phyloP scores from a whole-genome alignment of 2,888 invertebrate species.

The Stegophylla sp. region DNA sequence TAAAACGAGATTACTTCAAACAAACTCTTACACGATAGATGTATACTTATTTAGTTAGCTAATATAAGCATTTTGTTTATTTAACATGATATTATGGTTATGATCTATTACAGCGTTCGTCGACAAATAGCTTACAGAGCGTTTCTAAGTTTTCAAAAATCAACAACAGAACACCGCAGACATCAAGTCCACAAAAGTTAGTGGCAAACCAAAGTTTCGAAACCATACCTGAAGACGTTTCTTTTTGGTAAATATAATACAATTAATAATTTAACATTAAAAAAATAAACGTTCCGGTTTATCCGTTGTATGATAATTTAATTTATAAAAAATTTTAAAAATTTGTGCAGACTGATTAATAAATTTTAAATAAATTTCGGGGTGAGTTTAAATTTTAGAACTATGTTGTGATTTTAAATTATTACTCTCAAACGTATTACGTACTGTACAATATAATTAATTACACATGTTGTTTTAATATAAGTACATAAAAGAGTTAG shows the following conservation, averaged over 20 bases:
- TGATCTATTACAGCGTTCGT: conserved; percentile 40
- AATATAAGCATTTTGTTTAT: not conserved
- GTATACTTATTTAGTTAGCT: not conserved
- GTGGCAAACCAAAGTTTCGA: conserved; percentile 49
- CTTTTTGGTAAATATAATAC: conserved; percentile 32
- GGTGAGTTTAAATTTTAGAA: not conserved
- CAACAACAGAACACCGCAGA: conserved; percentile 30
- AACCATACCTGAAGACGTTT: conserved; percentile 52
- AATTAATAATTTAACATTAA: not conserved
- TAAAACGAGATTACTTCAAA: not conserved
- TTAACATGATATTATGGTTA: not conserved
- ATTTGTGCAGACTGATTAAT: not conserved
- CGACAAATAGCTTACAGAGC: conserved; percentile 49
- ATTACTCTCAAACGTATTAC: not conserved
- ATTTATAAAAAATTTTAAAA: not conserved
- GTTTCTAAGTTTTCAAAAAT: conserved; percentile 47
- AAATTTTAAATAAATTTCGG: not conserved
- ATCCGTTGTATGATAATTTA: not conserved
- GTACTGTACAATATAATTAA: conserved; percentile 16
- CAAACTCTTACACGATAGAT: not conserved
- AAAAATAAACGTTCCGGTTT: not conserved
- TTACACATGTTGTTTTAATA: conserved; percentile 3
- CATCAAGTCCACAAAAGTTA: conserved; percentile 41
- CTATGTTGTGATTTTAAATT: conserved; percentile 7
- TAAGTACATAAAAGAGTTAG: conserved; percentile 26